These are phyloP conservation scores for Phrynocephalus forsythii DNA, from an alignment of 2,797 vertebrate species.

Conservation along the genomic window DNA sequence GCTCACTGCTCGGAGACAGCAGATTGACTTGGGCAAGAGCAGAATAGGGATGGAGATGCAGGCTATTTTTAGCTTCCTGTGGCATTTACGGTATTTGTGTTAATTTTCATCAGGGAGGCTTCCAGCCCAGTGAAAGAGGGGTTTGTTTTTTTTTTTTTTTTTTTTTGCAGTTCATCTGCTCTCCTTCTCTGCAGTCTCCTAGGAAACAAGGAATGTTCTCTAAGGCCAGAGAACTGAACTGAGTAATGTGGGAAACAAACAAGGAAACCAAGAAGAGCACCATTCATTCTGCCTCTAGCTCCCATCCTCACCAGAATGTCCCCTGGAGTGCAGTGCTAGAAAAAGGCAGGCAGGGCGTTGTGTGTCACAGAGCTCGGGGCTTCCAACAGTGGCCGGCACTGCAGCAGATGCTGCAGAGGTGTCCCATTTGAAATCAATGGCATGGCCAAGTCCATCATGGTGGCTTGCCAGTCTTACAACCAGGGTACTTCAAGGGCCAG, in stretches of 20 bases:
- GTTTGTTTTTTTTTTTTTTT: too few species aligned
- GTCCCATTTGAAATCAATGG: background rate
- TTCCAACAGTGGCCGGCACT: background rate
- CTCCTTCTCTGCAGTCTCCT: slow-evolving; percentile 70
- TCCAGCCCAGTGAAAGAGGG: slow-evolving; percentile 38
- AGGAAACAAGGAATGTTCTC: slow-evolving; percentile 74
- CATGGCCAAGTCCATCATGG: background rate
- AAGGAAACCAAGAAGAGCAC: background rate
- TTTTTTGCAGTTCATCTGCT: slow-evolving; percentile 43
- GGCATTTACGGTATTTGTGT: slow-evolving; percentile 72
- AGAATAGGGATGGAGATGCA: fast-evolving
- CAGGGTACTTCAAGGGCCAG: too few species aligned
- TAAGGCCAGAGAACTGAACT: slow-evolving; percentile 56
- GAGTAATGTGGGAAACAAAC: slow-evolving; percentile 48
- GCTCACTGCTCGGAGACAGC: background rate
- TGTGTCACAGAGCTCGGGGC: background rate
- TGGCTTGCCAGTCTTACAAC: too few species aligned
- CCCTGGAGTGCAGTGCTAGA: background rate
- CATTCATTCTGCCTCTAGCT: slow-evolving; percentile 23
- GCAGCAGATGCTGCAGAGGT: background rate
- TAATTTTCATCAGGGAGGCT: slow-evolving; percentile 56
- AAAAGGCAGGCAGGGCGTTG: background rate
- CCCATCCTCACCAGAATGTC: background rate
- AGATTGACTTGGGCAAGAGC: background rate
- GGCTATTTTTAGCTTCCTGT: slow-evolving; percentile 72